Conservation (phyloP, 2,888 invertebrate genomes). For the Acleris cristana region DNA sequence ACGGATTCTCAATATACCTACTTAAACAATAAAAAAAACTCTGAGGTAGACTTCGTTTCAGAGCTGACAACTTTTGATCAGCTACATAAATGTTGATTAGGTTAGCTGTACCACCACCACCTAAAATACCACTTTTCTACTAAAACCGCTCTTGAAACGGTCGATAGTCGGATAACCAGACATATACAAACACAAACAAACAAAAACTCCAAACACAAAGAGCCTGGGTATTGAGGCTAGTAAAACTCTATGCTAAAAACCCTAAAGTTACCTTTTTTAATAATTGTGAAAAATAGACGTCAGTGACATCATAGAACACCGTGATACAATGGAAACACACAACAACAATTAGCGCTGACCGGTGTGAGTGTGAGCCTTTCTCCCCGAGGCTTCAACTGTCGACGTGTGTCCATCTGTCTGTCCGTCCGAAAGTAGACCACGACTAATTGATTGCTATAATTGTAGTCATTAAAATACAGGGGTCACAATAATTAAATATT, state of each 20-base stretch:
- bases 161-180: too few relatives aligned
- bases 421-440: conserved; percentile 23
- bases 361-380: conserved; percentile 25
- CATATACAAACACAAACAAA: too few relatives aligned
- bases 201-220: too few relatives aligned
- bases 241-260: too few relatives aligned
- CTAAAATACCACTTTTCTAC: too few relatives aligned
- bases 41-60: too few relatives aligned
- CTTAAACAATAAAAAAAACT: too few relatives aligned
- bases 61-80: too few relatives aligned
- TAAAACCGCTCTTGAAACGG: too few relatives aligned
- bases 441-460: conserved; percentile 30
- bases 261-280: not conserved
- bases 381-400: conserved; percentile 10
- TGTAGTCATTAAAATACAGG: conserved; percentile 1
- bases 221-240: too few relatives aligned
- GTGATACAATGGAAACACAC: conserved; percentile 12
- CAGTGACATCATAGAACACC: not conserved
- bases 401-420: conserved; percentile 13
- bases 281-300: not conserved
- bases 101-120: fast-evolving
- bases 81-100: too few relatives aligned
- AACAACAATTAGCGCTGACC: conserved; percentile 18
- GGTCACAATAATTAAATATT: not conserved
- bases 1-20: too few relatives aligned